phyloP scores from a whole-genome alignment of 2,888 invertebrate genomes.

The Blastobasis lacticolella region DNA sequence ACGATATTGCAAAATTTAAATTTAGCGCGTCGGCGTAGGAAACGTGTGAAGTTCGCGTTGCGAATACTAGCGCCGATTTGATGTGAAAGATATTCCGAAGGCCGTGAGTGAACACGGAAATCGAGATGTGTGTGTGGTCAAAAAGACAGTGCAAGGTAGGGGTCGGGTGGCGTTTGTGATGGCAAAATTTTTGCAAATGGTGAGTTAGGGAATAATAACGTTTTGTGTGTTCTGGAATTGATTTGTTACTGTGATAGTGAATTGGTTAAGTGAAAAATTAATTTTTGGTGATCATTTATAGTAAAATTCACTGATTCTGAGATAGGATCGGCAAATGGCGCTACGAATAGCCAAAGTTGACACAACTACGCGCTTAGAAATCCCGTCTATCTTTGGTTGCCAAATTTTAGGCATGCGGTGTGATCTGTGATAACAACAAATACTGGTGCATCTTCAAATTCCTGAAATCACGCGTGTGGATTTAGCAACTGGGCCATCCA shows the following conservation, averaged over 20 bases:
- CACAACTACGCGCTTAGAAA: constrained; percentile 73
- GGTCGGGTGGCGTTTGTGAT: constrained; percentile 86
- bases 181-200: constrained; percentile 85
- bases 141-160: constrained; percentile 83
- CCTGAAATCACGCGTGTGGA: constrained; percentile 56
- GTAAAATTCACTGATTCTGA: constrained; percentile 59
- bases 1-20: constrained; percentile 49
- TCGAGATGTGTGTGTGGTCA: constrained; percentile 76
- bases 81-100: constrained; percentile 79
- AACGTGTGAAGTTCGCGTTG: constrained; percentile 74
- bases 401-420: constrained; percentile 57
- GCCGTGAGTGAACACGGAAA: constrained; percentile 78
- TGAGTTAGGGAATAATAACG: constrained; percentile 76
- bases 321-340: constrained; percentile 73
- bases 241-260: constrained; percentile 59
- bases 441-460: constrained; percentile 64
- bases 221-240: constrained; percentile 45
- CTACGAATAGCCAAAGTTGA: constrained; percentile 73
- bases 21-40: constrained; percentile 57
- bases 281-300: constrained; percentile 60
- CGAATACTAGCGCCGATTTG: constrained; percentile 74
- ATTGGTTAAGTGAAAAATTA: constrained; percentile 48
- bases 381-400: constrained; percentile 54
- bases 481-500: constrained; percentile 72
- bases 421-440: constrained; percentile 59